Evolutionary conservation across 64 coral and sea anemone species (phyloP).

Genomic region (Montipora capricornis): DNA sequence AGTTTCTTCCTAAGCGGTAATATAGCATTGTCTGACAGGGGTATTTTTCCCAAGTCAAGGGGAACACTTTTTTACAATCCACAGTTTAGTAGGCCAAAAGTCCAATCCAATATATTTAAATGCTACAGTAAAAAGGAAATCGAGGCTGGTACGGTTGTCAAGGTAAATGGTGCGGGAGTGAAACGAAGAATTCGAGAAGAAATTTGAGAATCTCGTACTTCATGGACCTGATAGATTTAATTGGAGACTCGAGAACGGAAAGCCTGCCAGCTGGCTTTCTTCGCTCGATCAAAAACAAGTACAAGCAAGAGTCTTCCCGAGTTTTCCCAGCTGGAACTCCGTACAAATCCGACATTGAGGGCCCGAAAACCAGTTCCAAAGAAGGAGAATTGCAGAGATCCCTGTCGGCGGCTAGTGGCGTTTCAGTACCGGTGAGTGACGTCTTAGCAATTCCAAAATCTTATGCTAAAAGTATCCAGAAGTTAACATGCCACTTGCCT

Average conservation of each 20-base stretch:
- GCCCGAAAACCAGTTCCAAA: neutral
- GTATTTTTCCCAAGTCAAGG: neutral
- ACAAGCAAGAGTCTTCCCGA: constrained; percentile 88
- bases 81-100: neutral
- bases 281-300: constrained; percentile 94
- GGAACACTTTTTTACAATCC: neutral
- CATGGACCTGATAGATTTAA: constrained; percentile 96
- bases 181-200: neutral
- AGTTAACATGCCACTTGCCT: neutral
- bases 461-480: neutral
- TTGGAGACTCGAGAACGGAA: constrained; percentile 95
- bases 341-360: neutral
- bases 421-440: constrained; percentile 20
- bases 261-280: constrained; percentile 97
- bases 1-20: too few species aligned
- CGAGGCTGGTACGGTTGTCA: constrained; percentile 41
- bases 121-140: neutral
- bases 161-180: neutral
- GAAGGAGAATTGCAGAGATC: constrained; percentile 26
- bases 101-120: neutral
- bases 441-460: neutral
- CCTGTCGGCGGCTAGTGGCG: constrained; percentile 52
- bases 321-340: constrained; percentile 84
- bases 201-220: neutral
- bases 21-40: too few species aligned